Base-by-base conservation (phyloP, 2,888 invertebrate genomes). In the Erebia aethiops region DNA sequence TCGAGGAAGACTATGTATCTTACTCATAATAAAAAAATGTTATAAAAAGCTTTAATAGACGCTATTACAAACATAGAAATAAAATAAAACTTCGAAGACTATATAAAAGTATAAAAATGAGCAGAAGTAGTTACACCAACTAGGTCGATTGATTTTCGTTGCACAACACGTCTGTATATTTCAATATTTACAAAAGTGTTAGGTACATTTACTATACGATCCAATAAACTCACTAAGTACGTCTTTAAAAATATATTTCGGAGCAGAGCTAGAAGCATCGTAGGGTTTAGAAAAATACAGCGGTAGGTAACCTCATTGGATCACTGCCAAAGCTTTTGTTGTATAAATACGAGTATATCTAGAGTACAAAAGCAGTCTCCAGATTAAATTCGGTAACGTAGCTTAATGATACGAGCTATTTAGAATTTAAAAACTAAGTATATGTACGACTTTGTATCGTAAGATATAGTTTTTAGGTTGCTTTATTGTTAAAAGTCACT, bases 331-430 rank as follows among this genome's bases (percentile, higher is more conserved):
- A 88, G 91, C 91, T 82, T 87, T 87, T 86, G 77, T 76, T 77
- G 77, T 86, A 88, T 88, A 92, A 87, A 88, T 90, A 91, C 86
- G 85, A 88, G 81, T 86, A 86, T 77, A 81, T 84, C 85, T 87
- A 87, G 91, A 91, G 88, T 93, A 92, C 92, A 94, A 93, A 94
- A 94, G 91, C 94, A 94, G 94, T 94, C 94, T 94, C 93, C 92
- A 92, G 92, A 89, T 86, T 94, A 94, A 94, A 94, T 94, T 94
- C 94, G 94, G 93, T 94, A 92, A 94, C 89, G 92, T 92, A 91
- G 87, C 88, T 91, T 90, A 91, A 85, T 81, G 87, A 90, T 91
- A 91, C 85, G 85, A 80, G 81, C 80, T 84, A 85, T 83, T 84
- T 84, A 81, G 83, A 84, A 81, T 83, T 82, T 79, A 80, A 77